Evolutionary conservation across 2,888 invertebrate genomes (phyloP).

Genomic region (Lordiphosa fenestrarum): DNA sequence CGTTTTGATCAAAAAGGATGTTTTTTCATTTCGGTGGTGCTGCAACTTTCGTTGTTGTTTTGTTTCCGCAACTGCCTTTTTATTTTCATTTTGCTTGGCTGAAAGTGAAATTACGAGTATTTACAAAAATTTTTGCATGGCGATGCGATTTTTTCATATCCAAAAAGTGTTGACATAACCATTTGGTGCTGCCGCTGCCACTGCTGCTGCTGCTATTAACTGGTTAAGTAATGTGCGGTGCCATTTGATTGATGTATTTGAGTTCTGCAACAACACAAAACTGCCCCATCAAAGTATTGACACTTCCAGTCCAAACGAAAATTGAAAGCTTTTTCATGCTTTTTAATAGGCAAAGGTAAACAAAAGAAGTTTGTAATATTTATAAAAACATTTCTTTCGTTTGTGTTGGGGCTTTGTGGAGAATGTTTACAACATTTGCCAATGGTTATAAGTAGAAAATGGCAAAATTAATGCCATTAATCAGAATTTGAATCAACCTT

Average conservation of each 20-base stretch:
- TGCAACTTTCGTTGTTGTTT: conserved; percentile 62
- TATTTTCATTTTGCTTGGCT: conserved; percentile 43
- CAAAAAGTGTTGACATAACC: conserved; percentile 58
- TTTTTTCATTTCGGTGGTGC: conserved; percentile 37
- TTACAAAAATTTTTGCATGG: conserved; percentile 32
- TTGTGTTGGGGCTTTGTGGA: conserved; percentile 9
- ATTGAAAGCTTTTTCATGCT: conserved; percentile 44
- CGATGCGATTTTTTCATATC: conserved; percentile 16
- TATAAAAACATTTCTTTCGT: conserved; percentile 14
- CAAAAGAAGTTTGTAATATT: conserved; percentile 18
- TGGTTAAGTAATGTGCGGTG: conserved; percentile 37
- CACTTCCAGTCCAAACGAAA: conserved; percentile 15
- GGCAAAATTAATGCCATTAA: neutral
- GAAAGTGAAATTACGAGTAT: conserved; percentile 62
- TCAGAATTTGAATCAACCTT: too few species aligned
- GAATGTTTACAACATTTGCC: conserved; percentile 14
- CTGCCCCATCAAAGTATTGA: neutral
- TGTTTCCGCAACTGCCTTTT: conserved; percentile 64
- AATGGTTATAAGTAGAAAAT: conserved; percentile 15
- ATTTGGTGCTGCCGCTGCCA: conserved; percentile 24
- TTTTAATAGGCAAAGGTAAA: conserved; percentile 27
- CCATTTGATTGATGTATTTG: conserved; percentile 11
- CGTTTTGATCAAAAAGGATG: conserved; percentile 65
- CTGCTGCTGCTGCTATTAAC: conserved; percentile 28
- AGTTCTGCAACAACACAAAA: neutral